phyloP scores from a whole-genome alignment of 1,140 invertebrate genomes.

The Lerema accius region DNA sequence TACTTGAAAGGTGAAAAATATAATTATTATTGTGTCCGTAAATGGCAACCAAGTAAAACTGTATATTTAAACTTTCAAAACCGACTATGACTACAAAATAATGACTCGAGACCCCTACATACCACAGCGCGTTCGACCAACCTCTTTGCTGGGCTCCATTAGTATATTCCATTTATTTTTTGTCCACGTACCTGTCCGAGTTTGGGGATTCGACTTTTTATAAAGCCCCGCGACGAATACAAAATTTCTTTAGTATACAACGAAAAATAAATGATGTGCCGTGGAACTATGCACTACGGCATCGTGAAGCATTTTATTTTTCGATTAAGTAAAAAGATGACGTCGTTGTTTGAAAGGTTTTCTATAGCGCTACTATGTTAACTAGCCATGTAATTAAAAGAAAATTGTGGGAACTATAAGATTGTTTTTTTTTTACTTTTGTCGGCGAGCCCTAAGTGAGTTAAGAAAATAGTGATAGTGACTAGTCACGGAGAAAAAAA shows the following conservation, averaged over 20 bases:
- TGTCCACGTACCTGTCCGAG: constrained; percentile 80
- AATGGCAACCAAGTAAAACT: too few species aligned
- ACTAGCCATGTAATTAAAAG: neutral
- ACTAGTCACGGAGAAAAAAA: too few species aligned
- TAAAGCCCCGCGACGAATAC: constrained; percentile 76
- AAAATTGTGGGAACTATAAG: neutral
- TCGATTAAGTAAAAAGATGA: constrained; percentile 56
- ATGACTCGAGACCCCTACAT: constrained; percentile 42
- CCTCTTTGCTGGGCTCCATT: constrained; percentile 76
- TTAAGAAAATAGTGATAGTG: too few species aligned
- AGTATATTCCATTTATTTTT: constrained; percentile 83
- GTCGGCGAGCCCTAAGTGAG: too few species aligned
- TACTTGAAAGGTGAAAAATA: too few species aligned
- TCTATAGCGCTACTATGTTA: constrained; percentile 10
- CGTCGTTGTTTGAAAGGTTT: constrained; percentile 24
- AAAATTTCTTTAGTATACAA: constrained; percentile 76
- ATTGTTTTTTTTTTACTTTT: neutral
- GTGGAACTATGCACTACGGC: constrained; percentile 61
- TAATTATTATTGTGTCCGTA: too few species aligned
- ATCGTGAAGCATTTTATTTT: constrained; percentile 65
- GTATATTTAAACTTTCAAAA: neutral
- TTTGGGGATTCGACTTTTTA: constrained; percentile 75
- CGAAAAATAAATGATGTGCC: constrained; percentile 74
- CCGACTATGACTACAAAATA: neutral
- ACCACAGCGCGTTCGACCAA: constrained; percentile 59